Base-by-base conservation (phyloP, 2,888 invertebrate species). In the Melanotus villosus region DNA sequence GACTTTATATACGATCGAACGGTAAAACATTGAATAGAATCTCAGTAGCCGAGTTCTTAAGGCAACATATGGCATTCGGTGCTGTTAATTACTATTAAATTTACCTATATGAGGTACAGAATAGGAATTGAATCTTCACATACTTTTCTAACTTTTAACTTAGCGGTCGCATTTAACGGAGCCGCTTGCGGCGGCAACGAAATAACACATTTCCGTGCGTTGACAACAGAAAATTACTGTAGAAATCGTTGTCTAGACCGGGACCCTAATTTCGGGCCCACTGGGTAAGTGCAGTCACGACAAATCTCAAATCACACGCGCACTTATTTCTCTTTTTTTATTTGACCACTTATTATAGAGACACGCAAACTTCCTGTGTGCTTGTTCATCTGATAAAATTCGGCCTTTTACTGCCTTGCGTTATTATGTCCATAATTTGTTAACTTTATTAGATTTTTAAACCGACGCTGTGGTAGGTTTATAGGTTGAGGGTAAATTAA, bases 241-340 rank as follows among this genome's bases (percentile, higher is more conserved):
- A 57, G 9, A 50, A 62, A 36, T 62, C 26, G 16, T 32, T 36
- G 52, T 52, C 52, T 63, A 63, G 64, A 65, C 65, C 60, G 38
- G 52, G 26, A 62, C 54, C 59, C 50, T 65, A 65, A 65, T 65
- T 65, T 58, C 26, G 59, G 16, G 47, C 30, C 50, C 50, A 45
- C 18, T 50, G 38, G 65, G 26, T 38, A 58, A 36, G 59, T 41
- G 47, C 19, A 65, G 65, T 65, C 65, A 65, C 65, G 65, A 58
- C 50, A 65, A 23, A 41, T 23, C 65, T 52, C 58, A 65, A 65
- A 65, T 65, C 59, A 52, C 38, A 52, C 41, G 58, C 32, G 57
- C 12, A 47, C 45, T 59, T 65, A 65, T 36, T 56, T n/a, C n/a
- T n/a, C n/a, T 41, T 54, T 43, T 65, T 59, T 23, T 50, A 38